Evolutionary conservation across 2,797 vertebrate genomes (phyloP).

Genomic region (Phataginus tetradactyla): DNA sequence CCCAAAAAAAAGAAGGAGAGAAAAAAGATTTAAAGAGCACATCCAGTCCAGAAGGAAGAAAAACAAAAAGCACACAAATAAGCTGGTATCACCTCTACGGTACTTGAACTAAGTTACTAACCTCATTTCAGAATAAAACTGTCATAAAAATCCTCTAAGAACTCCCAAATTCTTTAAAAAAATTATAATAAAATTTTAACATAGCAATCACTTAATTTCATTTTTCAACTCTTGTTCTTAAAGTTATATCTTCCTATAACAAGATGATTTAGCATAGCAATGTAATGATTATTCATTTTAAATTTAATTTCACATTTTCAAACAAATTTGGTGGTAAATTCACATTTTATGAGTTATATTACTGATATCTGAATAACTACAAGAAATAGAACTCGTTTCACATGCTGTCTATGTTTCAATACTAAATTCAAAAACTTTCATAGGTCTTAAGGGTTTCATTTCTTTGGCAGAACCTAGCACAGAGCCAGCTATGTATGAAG

Average conservation of each 20-base stretch:
- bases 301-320: conserved; percentile 43
- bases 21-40: background rate
- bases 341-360: background rate
- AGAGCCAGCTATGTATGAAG: background rate
- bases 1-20: background rate
- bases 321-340: conserved; percentile 14
- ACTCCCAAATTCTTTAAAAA: background rate
- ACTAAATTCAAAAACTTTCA: background rate
- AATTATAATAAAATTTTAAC: background rate
- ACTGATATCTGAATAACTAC: background rate
- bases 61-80: background rate
- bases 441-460: background rate
- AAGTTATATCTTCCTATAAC: background rate
- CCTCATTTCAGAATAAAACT: conserved; percentile 41
- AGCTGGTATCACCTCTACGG: background rate
- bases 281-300: conserved; percentile 38
- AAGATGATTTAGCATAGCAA: background rate
- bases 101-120: background rate
- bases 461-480: background rate
- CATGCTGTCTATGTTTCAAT: background rate
- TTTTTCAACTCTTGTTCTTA: conserved; percentile 21
- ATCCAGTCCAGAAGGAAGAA: background rate
- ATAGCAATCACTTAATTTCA: background rate
- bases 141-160: background rate
- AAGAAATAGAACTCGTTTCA: conserved; percentile 13